These are phyloP conservation scores for Ooceraea biroi DNA, from an alignment of 1,140 invertebrate species.

Conservation along the genomic window DNA sequence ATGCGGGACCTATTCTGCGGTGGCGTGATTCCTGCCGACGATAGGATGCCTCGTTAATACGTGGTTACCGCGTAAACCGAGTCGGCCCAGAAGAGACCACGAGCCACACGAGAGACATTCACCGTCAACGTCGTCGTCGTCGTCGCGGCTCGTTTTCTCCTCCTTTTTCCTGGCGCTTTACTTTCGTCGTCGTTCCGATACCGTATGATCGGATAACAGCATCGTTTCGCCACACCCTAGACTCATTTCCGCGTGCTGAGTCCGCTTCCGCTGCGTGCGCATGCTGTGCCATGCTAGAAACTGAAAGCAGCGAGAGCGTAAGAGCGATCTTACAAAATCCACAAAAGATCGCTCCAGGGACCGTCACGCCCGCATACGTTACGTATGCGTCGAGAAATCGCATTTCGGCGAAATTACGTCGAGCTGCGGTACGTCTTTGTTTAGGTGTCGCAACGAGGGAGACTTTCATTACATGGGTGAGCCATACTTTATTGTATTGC, in stretches of 20 bases:
- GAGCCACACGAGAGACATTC: conserved; percentile 1
- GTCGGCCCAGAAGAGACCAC: conserved; percentile 4
- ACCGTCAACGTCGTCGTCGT: not conserved
- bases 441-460: conserved; percentile 6
- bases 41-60: conserved; percentile 47
- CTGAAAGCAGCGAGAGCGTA: conserved; percentile 54
- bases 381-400: conserved; percentile 27
- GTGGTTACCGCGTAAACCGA: conserved; percentile 38
- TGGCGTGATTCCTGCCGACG: conserved; percentile 9
- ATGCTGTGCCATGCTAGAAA: conserved; percentile 54
- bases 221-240: conserved; percentile 50
- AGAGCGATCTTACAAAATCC: conserved; percentile 63
- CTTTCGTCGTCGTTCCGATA: conserved; percentile 29
- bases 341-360: conserved; percentile 42
- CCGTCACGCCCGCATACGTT: conserved; percentile 32
- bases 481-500: not conserved
- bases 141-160: conserved; percentile 1
- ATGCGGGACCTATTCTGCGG: conserved; percentile 33
- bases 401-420: conserved; percentile 10
- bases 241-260: conserved; percentile 60
- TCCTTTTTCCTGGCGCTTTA: not conserved
- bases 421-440: not conserved
- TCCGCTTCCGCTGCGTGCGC: conserved; percentile 6
- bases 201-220: conserved; percentile 15
- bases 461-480: not conserved